Base-by-base conservation (phyloP, 2,888 invertebrate genomes). In the Timema cristinae region DNA sequence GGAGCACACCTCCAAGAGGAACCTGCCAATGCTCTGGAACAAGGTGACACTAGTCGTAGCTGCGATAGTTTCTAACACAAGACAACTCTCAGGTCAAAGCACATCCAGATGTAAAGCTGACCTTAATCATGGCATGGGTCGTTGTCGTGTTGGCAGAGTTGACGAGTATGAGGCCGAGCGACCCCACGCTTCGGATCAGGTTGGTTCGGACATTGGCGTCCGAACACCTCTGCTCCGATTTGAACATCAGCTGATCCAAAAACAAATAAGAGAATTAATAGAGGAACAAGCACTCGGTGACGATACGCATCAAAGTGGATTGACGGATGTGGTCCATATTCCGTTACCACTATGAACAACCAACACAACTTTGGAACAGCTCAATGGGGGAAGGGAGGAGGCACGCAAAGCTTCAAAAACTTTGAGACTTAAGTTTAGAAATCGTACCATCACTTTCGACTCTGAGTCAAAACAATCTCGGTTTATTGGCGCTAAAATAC, bases 1-100 rank as follows among this genome's bases (percentile, higher is more conserved):
- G 76, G 77, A 81, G 78, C 76, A 78, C 50, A 87, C 85, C 51
- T 89, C 88, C 59, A 91, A 77, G 76, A 92, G 85, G 78, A 90
- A 90, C 54, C 85, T 83, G 0, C 83, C 83, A 61, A 83, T 71
- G 73, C 75, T 70, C 76, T 76, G 72, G 11, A 63, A 2, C 63
- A 32, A 47, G 47, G 8, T 11, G 16, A 32, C 16, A 10, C 61
- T 54, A 54, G 11, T n/a, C n/a, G n/a, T n/a, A 54, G 54, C 54
- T 1, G 11, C 11, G 11, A 4, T 54, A 11, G 54, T n/a, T 54
- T 54, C 32, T 32, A 32, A 32, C n/a, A n/a, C n/a, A n/a, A n/a
- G n/a, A n/a, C n/a, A 10, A 52, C 54, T 52, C 11, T 52, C 52
- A 4, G 54, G 54, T 13, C n/a, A 52, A 52, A 13, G 54, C 2